Evolutionary conservation across 2,113 vertebrate species (phyloP).

Genomic region (Puma concolor): DNA sequence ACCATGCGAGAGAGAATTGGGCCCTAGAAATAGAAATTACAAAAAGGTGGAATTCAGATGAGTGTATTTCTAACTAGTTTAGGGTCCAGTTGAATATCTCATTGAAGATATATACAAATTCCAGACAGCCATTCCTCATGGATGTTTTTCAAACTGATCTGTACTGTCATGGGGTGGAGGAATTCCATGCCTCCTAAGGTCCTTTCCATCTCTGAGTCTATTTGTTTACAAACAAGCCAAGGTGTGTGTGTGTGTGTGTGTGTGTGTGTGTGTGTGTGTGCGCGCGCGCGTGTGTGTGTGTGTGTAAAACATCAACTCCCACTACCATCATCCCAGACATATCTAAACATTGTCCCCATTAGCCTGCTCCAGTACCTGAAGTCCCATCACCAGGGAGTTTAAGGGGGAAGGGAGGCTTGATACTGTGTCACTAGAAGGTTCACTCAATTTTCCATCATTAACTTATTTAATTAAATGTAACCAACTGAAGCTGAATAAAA

Average conservation of each 20-base stretch:
- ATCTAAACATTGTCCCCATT: not conserved
- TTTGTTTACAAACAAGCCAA: not conserved
- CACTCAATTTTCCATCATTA: not conserved
- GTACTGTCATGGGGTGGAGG: not conserved
- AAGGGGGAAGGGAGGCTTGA: not conserved
- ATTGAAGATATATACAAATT: not conserved
- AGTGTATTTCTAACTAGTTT: not conserved
- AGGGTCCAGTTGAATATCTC: not conserved
- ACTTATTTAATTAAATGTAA: not conserved
- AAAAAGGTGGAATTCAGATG: not conserved
- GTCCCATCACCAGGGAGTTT: not conserved
- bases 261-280: not conserved
- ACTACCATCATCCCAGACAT: not conserved
- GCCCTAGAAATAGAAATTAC: not conserved
- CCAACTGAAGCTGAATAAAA: not conserved
- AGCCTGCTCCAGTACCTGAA: not conserved
- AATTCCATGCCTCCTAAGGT: not conserved
- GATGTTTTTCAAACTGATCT: not conserved
- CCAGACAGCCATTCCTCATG: not conserved
- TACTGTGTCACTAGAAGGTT: not conserved
- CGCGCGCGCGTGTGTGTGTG: no score
- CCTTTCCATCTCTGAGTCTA: not conserved
- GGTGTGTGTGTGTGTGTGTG: no score
- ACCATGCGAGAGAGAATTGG: not conserved
- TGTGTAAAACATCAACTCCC: not conserved